Percentiles rank a stretch among this genome's conserved stretches.
Conservation (phyloP, 2,888 invertebrate genomes). For the Dryobota labecula region DNA sequence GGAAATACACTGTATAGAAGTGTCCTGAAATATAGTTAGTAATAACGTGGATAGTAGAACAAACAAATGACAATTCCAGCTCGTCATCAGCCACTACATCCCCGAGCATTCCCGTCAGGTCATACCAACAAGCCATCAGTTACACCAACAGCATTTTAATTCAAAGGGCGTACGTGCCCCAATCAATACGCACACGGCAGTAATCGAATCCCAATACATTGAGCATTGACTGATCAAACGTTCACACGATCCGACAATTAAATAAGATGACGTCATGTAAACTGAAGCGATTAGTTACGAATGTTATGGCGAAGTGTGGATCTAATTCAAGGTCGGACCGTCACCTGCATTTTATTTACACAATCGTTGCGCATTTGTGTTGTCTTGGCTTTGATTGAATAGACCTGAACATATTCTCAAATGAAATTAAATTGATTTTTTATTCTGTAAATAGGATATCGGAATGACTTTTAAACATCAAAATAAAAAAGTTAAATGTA, state of each 20-base stretch:
- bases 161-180: slow-evolving; percentile 50
- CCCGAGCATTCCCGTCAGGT: slow-evolving; percentile 31
- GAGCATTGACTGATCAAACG: slow-evolving; percentile 57
- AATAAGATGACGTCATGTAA: slow-evolving; percentile 59
- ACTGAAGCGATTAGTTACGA: slow-evolving; percentile 47
- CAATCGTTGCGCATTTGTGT: slow-evolving; percentile 4
- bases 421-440: too few species aligned
- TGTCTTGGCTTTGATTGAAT: slow-evolving; percentile 7
- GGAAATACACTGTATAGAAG: not conserved
- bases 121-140: slow-evolving; percentile 46
- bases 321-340: slow-evolving; percentile 59
- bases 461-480: too few species aligned
- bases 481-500: too few species aligned
- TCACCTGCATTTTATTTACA: slow-evolving; percentile 40
- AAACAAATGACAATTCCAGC: slow-evolving; percentile 9
- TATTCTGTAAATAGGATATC: too few species aligned
- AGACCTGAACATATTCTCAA: too few species aligned
- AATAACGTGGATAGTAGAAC: not conserved
- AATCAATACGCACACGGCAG: slow-evolving; percentile 59
- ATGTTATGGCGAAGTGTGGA: slow-evolving; percentile 46
- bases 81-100: slow-evolving; percentile 18
- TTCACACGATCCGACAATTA: slow-evolving; percentile 64
- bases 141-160: slow-evolving; percentile 58
- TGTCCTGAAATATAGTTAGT: not conserved
- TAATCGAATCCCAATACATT: slow-evolving; percentile 61